Base-by-base conservation (phyloP, 2,888 invertebrate species). In the Aphodius granarius region DNA sequence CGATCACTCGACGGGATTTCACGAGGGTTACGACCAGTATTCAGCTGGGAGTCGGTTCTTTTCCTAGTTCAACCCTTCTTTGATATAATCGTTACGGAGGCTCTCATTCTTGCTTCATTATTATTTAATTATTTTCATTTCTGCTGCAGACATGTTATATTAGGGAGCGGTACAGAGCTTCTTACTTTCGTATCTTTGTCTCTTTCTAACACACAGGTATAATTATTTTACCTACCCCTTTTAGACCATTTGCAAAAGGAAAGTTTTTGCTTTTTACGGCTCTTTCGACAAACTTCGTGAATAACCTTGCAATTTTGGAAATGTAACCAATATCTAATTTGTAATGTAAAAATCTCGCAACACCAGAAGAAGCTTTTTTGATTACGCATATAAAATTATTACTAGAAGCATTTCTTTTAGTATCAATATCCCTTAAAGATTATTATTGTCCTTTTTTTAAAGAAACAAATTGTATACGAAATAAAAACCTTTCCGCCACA, bases 111-210 rank as follows among this genome's bases (percentile, higher is more conserved):
- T 85, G 87, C 87, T 87, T 87, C 87, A 87, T 88, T 87, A 87
- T 87, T 88, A 88, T 88, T 88, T 87, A 87, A 88, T 88, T 87
- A 87, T 87, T 87, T 87, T 87, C 87, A 86, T 88, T 88, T 87
- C 87, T 87, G 87, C 84, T 84, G 81, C 82, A 86, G 87, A 87
- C 87, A 85, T 85, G 86, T 86, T 80, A 70, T 82, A 79, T 77
- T 75, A 43, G 75, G 77, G 77, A 75, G 77, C 73, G 75, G 65
- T 6, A 17, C 18, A 23, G 73, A 70, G 71, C 63, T 68, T 68
- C 68, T 20, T 22, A n/a, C 68, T 68, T 20, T 16, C 15, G n/a
- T 17, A n/a, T 43, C 43, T 43, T 43, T 43, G 43, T 43, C 43
- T 43, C 43, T 43, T 43, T 43, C 43, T 43, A 43, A 43, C 23